phyloP scores from a whole-genome alignment of 2,888 invertebrate species.

The Stenodema calcarata region DNA sequence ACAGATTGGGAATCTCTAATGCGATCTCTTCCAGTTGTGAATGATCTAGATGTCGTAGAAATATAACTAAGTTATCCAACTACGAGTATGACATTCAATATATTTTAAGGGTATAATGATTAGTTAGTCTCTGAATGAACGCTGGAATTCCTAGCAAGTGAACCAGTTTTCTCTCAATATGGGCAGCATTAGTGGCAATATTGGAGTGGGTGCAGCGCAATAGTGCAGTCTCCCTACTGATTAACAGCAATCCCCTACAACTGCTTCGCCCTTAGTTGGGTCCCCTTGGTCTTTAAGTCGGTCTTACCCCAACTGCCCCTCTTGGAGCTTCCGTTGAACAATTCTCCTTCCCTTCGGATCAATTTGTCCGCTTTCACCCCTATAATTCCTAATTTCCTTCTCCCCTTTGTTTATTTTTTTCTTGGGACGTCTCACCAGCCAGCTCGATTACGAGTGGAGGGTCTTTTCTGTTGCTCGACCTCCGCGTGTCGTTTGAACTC shows the following conservation, averaged over 20 bases:
- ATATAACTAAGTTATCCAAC: too few species aligned
- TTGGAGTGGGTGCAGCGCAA: background rate
- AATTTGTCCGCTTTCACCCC: slow-evolving; percentile 28
- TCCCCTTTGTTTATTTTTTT: slow-evolving; percentile 28
- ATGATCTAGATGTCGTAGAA: too few species aligned
- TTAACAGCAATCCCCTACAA: background rate
- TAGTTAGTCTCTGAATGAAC: too few species aligned
- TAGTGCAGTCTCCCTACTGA: background rate
- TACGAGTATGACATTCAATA: too few species aligned
- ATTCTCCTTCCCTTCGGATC: slow-evolving; percentile 18
- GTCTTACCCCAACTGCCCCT: background rate
- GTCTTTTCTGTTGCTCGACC: too few species aligned
- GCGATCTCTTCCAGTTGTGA: too few species aligned
- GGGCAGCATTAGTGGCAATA: background rate
- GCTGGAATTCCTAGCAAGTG: too few species aligned
- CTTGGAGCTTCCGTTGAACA: background rate
- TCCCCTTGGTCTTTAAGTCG: slow-evolving; percentile 2
- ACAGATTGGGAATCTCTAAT: too few species aligned
- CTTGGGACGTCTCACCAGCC: slow-evolving; percentile 13
- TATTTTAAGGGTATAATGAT: too few species aligned
- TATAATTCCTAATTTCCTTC: slow-evolving; percentile 37
- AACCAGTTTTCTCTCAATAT: too few species aligned
- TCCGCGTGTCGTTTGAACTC: background rate
- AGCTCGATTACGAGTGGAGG: background rate
- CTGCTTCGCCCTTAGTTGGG: background rate